These are phyloP conservation scores for Pissodes strobi DNA, from an alignment of 1,140 invertebrate genomes.

Conservation along the genomic window DNA sequence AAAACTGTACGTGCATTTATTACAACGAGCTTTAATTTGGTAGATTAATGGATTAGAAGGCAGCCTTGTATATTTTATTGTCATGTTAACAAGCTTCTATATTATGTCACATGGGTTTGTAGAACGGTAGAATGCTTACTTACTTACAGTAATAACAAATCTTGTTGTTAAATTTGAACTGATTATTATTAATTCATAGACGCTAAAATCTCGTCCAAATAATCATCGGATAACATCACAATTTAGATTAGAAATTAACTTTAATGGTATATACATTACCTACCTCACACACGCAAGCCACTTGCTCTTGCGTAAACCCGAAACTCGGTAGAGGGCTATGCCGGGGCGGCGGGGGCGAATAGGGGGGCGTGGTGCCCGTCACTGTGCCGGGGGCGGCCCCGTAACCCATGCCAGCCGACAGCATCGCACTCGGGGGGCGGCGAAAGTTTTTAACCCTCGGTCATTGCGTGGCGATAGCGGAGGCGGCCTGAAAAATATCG, in stretches of 20 bases:
- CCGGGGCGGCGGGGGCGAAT: conserved; percentile 55
- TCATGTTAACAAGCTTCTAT: too few relatives aligned
- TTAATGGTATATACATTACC: too few relatives aligned
- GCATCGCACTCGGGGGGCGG: conserved; percentile 41
- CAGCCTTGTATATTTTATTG: too few relatives aligned
- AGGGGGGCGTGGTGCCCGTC: conserved; percentile 51
- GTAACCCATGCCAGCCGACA: conserved; percentile 54
- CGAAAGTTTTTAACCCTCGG: background rate
- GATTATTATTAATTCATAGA: too few relatives aligned
- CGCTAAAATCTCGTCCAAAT: too few relatives aligned
- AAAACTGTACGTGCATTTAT: too few relatives aligned
- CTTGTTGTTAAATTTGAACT: too few relatives aligned
- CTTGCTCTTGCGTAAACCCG: conserved; percentile 97
- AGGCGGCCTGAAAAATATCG: background rate
- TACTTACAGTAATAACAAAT: too few relatives aligned
- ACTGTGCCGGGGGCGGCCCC: conserved; percentile 44
- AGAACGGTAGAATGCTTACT: too few relatives aligned
- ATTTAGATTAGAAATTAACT: background rate
- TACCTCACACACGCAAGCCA: conserved; percentile 97
- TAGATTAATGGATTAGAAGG: too few relatives aligned
- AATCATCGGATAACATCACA: background rate
- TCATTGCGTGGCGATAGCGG: background rate
- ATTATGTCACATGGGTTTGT: too few relatives aligned
- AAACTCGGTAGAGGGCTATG: conserved; percentile 87
- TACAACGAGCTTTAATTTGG: too few relatives aligned